phyloP scores from a whole-genome alignment of 2,888 invertebrate species.

The Andrena bicolor region DNA sequence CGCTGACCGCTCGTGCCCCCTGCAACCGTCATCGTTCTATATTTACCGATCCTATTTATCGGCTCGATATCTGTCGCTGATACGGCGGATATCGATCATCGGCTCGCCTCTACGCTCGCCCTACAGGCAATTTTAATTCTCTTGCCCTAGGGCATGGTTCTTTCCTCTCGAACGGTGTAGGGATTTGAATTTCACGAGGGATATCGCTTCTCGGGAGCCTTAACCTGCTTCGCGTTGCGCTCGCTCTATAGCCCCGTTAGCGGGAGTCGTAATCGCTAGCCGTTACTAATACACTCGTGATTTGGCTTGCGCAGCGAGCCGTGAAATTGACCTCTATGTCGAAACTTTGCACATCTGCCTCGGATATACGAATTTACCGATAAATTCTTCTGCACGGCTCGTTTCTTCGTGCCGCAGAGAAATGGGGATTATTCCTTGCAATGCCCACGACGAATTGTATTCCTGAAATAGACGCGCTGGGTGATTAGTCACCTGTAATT shows the following conservation, averaged over 20 bases:
- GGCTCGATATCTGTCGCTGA: conserved; percentile 41
- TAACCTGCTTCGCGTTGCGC: conserved; percentile 61
- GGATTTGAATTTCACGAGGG: not conserved
- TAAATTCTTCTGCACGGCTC: not conserved
- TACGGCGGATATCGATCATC: conserved; percentile 36
- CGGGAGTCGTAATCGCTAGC: conserved; percentile 54
- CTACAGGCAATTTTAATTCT: not conserved
- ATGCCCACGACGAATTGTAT: not conserved
- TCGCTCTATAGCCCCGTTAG: conserved; percentile 38
- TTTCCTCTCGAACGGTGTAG: not conserved
- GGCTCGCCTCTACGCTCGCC: conserved; percentile 8
- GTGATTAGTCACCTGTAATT: not conserved
- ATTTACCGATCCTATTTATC: conserved; percentile 30
- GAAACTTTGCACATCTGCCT: conserved; percentile 41
- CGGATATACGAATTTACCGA: conserved; percentile 11
- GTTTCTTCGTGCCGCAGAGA: not conserved
- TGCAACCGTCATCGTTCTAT: conserved; percentile 30
- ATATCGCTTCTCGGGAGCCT: conserved; percentile 23
- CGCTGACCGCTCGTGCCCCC: not conserved
- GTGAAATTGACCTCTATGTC: conserved; percentile 60
- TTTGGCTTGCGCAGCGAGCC: conserved; percentile 43
- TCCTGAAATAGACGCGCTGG: not conserved
- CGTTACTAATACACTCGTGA: conserved; percentile 48
- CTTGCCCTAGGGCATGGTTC: not conserved
- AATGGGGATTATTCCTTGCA: not conserved